Percentiles rank a stretch among this genome's conserved stretches.
These are phyloP conservation scores for Ectropis grisescens DNA, from an alignment of 1,140 invertebrate genomes.

Conservation along the genomic window DNA sequence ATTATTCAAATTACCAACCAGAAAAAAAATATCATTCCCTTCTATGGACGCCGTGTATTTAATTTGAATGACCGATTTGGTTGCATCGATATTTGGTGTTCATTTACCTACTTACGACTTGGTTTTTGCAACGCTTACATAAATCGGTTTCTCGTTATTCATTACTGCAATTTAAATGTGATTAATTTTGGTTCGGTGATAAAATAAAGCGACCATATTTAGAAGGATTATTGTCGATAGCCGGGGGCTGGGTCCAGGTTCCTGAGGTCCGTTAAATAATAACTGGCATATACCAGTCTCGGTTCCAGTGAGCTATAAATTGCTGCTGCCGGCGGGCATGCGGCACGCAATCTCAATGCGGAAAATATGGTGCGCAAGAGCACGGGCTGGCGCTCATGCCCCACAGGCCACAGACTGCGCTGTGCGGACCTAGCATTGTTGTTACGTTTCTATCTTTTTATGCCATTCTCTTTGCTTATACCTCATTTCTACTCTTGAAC, in stretches of 20 bases:
- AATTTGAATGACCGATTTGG: slow-evolving; percentile 51
- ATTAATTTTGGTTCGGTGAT: too few relatives aligned
- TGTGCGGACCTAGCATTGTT: neutral
- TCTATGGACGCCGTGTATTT: slow-evolving; percentile 19
- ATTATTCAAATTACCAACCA: slow-evolving; percentile 40
- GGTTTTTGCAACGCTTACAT: too few relatives aligned
- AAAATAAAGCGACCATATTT: slow-evolving; percentile 29
- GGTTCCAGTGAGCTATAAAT: slow-evolving; percentile 56
- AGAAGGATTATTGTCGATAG: slow-evolving; percentile 34
- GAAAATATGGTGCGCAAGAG: slow-evolving; percentile 34
- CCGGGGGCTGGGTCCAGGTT: slow-evolving; percentile 40
- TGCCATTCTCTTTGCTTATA: too few relatives aligned
- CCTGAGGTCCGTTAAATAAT: slow-evolving; percentile 51
- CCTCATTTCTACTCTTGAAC: too few relatives aligned
- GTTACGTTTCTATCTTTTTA: too few relatives aligned
- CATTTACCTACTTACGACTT: slow-evolving; percentile 10
- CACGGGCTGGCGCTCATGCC: neutral
- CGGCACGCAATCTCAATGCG: slow-evolving; percentile 63
- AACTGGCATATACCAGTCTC: slow-evolving; percentile 38
- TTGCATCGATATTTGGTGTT: slow-evolving; percentile 28
- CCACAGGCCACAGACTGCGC: slow-evolving; percentile 1
- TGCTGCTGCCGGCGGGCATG: slow-evolving; percentile 52
- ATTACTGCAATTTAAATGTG: too few relatives aligned
- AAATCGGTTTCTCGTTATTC: too few relatives aligned
- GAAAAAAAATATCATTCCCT: slow-evolving; percentile 32